These are phyloP conservation scores for Gymnoscopelus microlampas DNA, from an alignment of 2,797 vertebrate genomes.

Conservation along the genomic window DNA sequence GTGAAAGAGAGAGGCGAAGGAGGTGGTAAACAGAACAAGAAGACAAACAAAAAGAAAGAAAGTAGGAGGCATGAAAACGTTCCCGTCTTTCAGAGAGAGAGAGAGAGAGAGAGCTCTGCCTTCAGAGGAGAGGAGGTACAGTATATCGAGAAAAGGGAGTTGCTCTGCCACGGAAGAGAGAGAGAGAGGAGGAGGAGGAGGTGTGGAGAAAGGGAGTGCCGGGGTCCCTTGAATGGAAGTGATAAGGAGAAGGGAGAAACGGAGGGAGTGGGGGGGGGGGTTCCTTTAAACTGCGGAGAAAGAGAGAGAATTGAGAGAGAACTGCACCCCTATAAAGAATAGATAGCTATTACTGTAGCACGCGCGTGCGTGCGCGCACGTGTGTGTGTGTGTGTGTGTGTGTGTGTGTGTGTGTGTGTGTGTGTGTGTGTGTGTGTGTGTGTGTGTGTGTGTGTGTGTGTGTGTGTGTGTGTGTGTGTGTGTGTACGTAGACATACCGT, in stretches of 20 bases:
- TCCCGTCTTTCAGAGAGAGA: not conserved
- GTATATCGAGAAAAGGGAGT: too few species aligned
- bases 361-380: not conserved
- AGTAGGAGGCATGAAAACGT: not conserved
- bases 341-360: not conserved
- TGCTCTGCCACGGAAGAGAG: not conserved
- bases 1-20: too few species aligned
- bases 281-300: slow-evolving; percentile 4
- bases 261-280: not conserved
- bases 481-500: slow-evolving; percentile 19
- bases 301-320: not conserved
- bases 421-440: slow-evolving; percentile 3
- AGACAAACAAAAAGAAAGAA: not conserved
- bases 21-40: not conserved
- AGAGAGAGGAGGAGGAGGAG: too few species aligned
- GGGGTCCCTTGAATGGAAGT: slow-evolving; percentile 29
- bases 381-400: slow-evolving; percentile 14
- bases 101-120: slow-evolving; percentile 3
- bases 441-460: slow-evolving; percentile 25
- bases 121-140: slow-evolving; percentile 30
- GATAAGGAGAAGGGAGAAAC: slow-evolving; percentile 52
- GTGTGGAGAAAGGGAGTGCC: slow-evolving; percentile 33
- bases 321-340: not conserved
- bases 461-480: too few species aligned
- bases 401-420: slow-evolving; percentile 21